phyloP scores from a whole-genome alignment of 2,113 vertebrate genomes.

The Ceyx margarethae region DNA sequence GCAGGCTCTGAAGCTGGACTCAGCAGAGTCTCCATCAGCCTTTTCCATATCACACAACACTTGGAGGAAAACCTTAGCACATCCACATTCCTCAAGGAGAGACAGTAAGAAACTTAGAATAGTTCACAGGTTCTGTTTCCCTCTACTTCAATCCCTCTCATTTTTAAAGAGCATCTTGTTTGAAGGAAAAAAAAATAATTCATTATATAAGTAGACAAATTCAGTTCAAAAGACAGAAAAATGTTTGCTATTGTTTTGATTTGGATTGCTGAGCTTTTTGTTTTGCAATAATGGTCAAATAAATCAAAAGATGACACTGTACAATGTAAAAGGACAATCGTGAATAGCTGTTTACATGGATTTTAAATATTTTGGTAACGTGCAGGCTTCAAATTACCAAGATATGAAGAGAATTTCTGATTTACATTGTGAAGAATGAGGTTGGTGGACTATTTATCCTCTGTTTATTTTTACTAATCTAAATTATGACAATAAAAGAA shows the following conservation, averaged over 20 bases:
- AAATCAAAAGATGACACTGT: constrained; percentile 52
- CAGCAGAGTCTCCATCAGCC: neutral
- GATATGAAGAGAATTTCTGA: constrained; percentile 59
- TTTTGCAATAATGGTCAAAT: constrained; percentile 17
- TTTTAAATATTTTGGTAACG: constrained; percentile 65
- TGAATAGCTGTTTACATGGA: constrained; percentile 34
- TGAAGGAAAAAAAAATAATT: neutral
- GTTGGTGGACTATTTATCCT: constrained; percentile 48
- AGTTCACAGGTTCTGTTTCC: neutral
- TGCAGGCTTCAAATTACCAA: constrained; percentile 39
- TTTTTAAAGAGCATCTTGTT: neutral
- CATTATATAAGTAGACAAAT: neutral
- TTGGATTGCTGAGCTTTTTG: neutral
- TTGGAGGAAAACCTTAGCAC: neutral
- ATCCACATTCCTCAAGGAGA: neutral
- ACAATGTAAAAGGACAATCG: constrained; percentile 14
- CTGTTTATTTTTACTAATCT: constrained; percentile 79
- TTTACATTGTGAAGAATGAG: constrained; percentile 67
- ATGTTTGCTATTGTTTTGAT: neutral
- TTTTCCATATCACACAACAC: neutral
- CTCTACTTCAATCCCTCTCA: neutral
- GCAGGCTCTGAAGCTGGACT: neutral
- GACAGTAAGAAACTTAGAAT: neutral
- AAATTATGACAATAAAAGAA: constrained; percentile 80
- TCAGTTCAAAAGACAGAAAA: neutral